Evolutionary conservation across 2,113 vertebrate species (phyloP).

Genomic region (Daboia siamensis): DNA sequence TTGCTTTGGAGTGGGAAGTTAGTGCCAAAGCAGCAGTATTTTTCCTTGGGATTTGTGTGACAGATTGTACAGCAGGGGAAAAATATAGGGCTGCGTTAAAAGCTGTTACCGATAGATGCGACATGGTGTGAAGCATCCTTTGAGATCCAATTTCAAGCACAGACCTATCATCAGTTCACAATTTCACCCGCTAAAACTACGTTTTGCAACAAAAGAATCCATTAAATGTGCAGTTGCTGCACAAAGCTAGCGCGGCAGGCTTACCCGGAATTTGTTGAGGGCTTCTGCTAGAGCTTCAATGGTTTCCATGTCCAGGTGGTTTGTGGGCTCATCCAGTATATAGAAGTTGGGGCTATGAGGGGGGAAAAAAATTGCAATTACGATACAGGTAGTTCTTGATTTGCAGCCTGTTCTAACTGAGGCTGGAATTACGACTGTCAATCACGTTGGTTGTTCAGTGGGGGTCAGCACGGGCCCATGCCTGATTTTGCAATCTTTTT

Average conservation of each 20-base stretch:
- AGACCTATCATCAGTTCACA: not conserved
- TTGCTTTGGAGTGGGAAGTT: not conserved
- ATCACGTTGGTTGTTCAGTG: not conserved
- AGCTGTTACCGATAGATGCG: not conserved
- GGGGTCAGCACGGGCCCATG: not conserved
- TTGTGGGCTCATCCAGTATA: slow-evolving; percentile 94
- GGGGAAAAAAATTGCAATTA: slow-evolving; percentile 20
- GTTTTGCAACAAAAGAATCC: not conserved
- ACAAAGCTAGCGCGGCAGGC: rapidly evolving
- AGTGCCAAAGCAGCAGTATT: not conserved
- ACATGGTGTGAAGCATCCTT: not conserved
- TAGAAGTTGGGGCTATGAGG: slow-evolving; percentile 92
- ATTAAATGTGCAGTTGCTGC: not conserved
- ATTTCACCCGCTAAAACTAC: not conserved
- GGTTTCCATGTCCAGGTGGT: slow-evolving; percentile 98
- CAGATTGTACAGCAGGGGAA: not conserved
- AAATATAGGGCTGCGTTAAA: not conserved
- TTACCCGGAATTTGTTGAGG: slow-evolving; percentile 87
- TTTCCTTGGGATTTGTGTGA: not conserved
- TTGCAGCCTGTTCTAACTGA: not conserved
- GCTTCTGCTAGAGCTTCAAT: slow-evolving; percentile 92
- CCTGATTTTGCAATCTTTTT: not conserved
- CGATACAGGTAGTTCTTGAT: not conserved
- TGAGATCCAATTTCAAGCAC: not conserved
- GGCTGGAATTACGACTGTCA: not conserved